These are phyloP conservation scores for Zele albiditarsus DNA, from an alignment of 2,888 invertebrate species.

Conservation along the genomic window DNA sequence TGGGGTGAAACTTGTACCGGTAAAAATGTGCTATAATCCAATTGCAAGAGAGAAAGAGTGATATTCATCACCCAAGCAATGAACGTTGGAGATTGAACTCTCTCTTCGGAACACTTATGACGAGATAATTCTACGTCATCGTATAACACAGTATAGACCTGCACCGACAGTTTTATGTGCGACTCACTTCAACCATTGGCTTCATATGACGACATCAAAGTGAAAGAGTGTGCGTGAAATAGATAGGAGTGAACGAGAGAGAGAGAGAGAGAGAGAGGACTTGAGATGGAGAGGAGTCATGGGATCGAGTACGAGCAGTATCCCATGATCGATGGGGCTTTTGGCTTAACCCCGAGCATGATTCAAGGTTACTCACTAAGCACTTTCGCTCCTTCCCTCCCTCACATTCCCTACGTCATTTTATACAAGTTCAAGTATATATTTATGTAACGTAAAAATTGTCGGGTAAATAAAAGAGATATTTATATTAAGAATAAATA, in stretches of 20 bases:
- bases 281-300: slow-evolving; percentile 30
- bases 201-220: slow-evolving; percentile 34
- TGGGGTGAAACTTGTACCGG: not conserved
- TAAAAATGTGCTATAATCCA: too few relatives aligned
- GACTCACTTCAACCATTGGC: slow-evolving; percentile 56
- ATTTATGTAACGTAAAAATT: not conserved
- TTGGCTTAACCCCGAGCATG: slow-evolving; percentile 61
- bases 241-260: slow-evolving; percentile 25
- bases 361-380: slow-evolving; percentile 53
- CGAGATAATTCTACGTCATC: slow-evolving; percentile 63
- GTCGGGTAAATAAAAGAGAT: not conserved
- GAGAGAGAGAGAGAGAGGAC: slow-evolving; percentile 7
- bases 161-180: slow-evolving; percentile 57
- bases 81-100: slow-evolving; percentile 25
- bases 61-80: slow-evolving; percentile 38
- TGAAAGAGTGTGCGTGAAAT: not conserved
- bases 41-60: not conserved
- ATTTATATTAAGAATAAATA: not conserved
- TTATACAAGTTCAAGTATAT: not conserved
- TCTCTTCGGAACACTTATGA: slow-evolving; percentile 49
- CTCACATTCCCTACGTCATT: not conserved
- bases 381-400: slow-evolving; percentile 33
- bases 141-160: slow-evolving; percentile 46
- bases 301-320: slow-evolving; percentile 48
- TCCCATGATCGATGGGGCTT: slow-evolving; percentile 64